Evolutionary conservation across 2,888 invertebrate genomes (phyloP), one percentile per base, ranked within the genome.

Genomic region (Blastobasis adustella): DNA sequence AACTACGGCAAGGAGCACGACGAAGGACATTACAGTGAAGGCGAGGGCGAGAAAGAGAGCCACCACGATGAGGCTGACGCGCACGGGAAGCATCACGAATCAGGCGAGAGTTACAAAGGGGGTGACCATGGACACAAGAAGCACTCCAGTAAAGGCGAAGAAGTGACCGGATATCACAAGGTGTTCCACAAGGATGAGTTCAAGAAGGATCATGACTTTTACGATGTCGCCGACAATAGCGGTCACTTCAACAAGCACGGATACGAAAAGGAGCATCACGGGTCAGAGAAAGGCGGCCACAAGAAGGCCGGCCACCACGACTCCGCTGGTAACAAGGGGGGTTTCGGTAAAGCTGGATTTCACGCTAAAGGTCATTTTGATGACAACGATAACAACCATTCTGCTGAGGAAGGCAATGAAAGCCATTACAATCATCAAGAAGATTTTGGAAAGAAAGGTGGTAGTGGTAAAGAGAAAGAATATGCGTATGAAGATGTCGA

Each of bases 121-220:
- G 90, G 83, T 1, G 90, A 90, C 55, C 90, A 90, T 61, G 90
- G 90, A 6, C 87, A 91, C 61, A 89, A 90, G 58, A 89, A 90
- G 50, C 90, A 90, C 57, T 90, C 90, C 75, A 92, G 92, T 74
- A 93, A 93, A 69, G 93, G 93, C 0, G 91, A 92, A 56, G 92
- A 92, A 49, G 90, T 93, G 36, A 92, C 90, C 6, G 94, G 94
- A 10, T 94, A 90, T 82, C 93, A 93, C 74, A 93, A 92, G 65
- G 91, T 93, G 1, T 93, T 92, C 76, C 90, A 91, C 77, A 94
- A 94, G 83, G 93, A 94, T 67, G 94, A 94, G 73, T 94, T 90
- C 86, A 93, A 94, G 74, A 94, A 94, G 68, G 92, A 93, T 66
- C 93, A 93, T 61, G 91, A 92, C 63, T 94, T 94, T 80, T 94